These are phyloP conservation scores for Mesitornis unicolor DNA, from an alignment of 2,113 vertebrate species.

Conservation along the genomic window DNA sequence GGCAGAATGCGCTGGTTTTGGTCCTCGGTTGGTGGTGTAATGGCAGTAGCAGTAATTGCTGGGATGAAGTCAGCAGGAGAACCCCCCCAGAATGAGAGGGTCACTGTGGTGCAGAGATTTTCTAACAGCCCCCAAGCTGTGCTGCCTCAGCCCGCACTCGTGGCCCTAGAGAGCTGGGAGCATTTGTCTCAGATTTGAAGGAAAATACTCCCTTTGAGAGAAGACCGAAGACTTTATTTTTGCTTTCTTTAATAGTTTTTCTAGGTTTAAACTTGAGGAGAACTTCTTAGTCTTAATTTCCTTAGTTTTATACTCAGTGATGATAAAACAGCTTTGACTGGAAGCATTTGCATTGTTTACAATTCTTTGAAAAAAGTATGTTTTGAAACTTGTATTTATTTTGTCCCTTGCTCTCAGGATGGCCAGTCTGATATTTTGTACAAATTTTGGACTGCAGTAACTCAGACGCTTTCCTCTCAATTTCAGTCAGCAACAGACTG, in stretches of 20 bases:
- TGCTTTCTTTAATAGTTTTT: neutral
- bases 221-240: neutral
- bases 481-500: slow-evolving; percentile 90
- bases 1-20: neutral
- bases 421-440: slow-evolving; percentile 90
- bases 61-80: neutral
- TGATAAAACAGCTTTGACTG: neutral
- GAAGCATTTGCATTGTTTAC: neutral
- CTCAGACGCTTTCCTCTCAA: slow-evolving; percentile 84
- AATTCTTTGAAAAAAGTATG: neutral
- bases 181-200: neutral
- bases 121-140: neutral
- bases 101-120: neutral
- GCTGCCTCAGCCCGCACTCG: accelerated
- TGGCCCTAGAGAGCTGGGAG: neutral
- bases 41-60: neutral
- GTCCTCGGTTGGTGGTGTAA: accelerated
- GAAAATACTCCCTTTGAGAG: neutral
- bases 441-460: slow-evolving; percentile 92
- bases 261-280: neutral
- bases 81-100: neutral
- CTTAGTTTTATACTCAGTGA: neutral
- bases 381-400: neutral
- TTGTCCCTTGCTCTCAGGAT: slow-evolving; percentile 76
- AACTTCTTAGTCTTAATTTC: neutral